Conservation (phyloP, 2,888 invertebrate genomes). For the Synergus umbraculus region DNA sequence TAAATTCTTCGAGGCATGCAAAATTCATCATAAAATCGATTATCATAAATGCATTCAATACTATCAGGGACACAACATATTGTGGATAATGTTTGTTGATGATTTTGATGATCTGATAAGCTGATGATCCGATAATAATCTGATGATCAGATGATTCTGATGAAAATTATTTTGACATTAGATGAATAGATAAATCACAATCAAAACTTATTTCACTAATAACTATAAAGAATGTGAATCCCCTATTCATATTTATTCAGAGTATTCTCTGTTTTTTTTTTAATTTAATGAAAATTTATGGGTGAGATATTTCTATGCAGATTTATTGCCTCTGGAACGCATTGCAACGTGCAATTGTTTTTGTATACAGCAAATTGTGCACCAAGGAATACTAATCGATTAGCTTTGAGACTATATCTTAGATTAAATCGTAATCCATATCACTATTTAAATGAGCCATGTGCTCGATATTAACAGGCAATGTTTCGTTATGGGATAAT, state of each 20-base stretch:
- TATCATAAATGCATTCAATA: neutral
- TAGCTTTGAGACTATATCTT: neutral
- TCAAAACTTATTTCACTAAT: no score
- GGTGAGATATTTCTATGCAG: neutral
- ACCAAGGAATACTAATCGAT: neutral
- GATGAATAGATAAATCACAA: no score
- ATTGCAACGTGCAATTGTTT: neutral
- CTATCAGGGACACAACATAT: neutral
- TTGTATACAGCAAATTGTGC: neutral
- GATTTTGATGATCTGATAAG: no score
- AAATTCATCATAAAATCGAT: neutral
- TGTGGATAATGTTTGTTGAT: no score
- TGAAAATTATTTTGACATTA: no score
- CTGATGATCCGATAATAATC: no score
- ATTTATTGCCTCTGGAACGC: neutral
- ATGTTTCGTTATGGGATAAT: slow-evolving; percentile 2
- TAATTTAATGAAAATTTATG: neutral
- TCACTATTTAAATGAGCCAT: neutral
- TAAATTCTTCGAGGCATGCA: neutral
- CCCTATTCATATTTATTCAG: no score
- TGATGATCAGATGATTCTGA: no score
- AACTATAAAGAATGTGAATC: no score
- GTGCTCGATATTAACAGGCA: slow-evolving; percentile 10
- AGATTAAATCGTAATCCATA: slow-evolving; percentile 3
- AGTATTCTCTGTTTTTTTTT: no score